Evolutionary conservation across 2,888 invertebrate species (phyloP), one percentile per base, ranked within the genome.

Genomic region (Cheilosia scutellata): DNA sequence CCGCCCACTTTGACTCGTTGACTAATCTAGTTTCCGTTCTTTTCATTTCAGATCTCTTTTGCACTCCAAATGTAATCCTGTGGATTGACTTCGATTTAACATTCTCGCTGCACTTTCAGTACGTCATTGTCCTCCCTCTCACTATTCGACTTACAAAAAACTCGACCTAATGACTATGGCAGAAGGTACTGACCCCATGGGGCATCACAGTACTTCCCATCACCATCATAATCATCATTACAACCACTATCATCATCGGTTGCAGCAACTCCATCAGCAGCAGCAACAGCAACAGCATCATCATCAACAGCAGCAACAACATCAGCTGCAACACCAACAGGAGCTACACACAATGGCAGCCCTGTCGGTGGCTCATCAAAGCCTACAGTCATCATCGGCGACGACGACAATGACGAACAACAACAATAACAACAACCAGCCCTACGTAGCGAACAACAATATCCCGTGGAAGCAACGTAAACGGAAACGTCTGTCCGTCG

Each of bases 401-500:
- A 62, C 49, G 57, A 72, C 47, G 58, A 83, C 62, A n/a, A 16
- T 51, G 49, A 4, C 33, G 40, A 62, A 68, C 77, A 88, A 66
- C 29, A 72, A 92, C 83, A 92, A 92, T 87, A 93, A 95, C 90
- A 94, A 94, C 91, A 94, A 94, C 89, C 94, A 94, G 87, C 94
- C 94, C 66, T 93, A 94, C 87, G 94, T 94, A 82, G 93, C 94
- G 87, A 95, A 95, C 88, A 94, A 95, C 86, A 95, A 95, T 89
- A 94, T 94, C 92, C 93, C 94, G 89, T 91, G 93, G 92, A 95
- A 96, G 90, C 95, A 95, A 88, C 94, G 95, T 88, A 97, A 97
- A 91, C 94, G 96, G 87, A 95, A 96, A 91, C 94, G 97, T 49
- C 94, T 97, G 20, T 96, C 96, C 71, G 96, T 95, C 84, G 96